A percentile compares a stretch with the other conserved stretches of the same genome.
phyloP scores from a whole-genome alignment of 2,113 vertebrate species.

The Lethenteron camtschaticum region DNA sequence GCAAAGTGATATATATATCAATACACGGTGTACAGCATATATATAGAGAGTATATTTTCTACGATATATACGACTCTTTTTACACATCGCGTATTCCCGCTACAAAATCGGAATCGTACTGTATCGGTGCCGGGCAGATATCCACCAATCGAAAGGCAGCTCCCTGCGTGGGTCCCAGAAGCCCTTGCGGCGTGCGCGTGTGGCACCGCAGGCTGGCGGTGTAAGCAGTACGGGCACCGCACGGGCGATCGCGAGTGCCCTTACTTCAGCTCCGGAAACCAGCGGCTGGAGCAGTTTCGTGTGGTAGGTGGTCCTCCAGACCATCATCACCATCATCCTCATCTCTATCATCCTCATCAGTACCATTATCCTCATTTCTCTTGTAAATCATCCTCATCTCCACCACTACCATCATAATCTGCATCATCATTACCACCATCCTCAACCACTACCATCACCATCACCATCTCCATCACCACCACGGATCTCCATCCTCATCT shows the following conservation, averaged over 20 bases:
- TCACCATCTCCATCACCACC: neutral
- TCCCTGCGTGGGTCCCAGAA: too few species aligned
- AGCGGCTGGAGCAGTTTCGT: slow-evolving; percentile 89
- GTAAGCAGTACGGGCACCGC: slow-evolving; percentile 80
- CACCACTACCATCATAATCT: neutral
- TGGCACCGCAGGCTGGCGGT: slow-evolving; percentile 53
- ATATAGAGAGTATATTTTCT: too few species aligned
- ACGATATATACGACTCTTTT: too few species aligned
- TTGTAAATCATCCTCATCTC: neutral
- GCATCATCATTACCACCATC: neutral
- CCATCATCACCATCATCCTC: neutral
- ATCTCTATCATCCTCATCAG: neutral
- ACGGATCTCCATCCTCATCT: neutral
- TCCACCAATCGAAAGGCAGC: too few species aligned
- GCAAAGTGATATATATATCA: too few species aligned
- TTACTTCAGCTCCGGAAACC: slow-evolving; percentile 94
- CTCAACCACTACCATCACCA: neutral
- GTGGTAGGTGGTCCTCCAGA: slow-evolving; percentile 43
- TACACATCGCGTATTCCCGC: too few species aligned
- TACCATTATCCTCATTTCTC: neutral
- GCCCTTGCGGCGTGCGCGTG: too few species aligned
- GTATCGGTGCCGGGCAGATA: too few species aligned
- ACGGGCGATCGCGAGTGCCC: slow-evolving; percentile 83
- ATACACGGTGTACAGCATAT: too few species aligned
- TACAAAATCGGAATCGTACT: too few species aligned